Evolutionary conservation across 2,888 invertebrate species (phyloP).

Genomic region (Mayetiola destructor): DNA sequence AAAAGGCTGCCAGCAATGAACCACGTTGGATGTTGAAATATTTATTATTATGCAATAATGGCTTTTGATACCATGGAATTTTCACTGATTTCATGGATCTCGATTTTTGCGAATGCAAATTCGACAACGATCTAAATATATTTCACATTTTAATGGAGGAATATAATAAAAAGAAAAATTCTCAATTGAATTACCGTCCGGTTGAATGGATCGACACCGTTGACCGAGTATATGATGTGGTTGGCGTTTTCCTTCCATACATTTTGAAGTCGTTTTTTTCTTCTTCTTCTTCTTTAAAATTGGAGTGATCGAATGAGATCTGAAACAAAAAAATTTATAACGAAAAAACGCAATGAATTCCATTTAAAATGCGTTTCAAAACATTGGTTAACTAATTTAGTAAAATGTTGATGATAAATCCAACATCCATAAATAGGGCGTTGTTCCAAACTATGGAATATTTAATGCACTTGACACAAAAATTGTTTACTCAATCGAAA

Average conservation of each 20-base stretch:
- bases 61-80: constrained; percentile 77
- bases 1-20: constrained; percentile 59
- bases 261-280: not conserved
- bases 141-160: not conserved
- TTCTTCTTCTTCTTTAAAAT: too few relatives aligned
- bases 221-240: constrained; percentile 36
- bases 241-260: constrained; percentile 2
- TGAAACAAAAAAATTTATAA: too few relatives aligned
- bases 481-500: too few relatives aligned
- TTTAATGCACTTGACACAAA: not conserved
- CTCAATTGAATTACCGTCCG: constrained; percentile 38
- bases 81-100: constrained; percentile 64
- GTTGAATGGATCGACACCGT: constrained; percentile 82
- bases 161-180: not conserved
- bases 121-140: constrained; percentile 54
- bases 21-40: constrained; percentile 74
- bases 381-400: too few relatives aligned
- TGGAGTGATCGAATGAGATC: too few relatives aligned
- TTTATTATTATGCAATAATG: constrained; percentile 64
- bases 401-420: too few relatives aligned
- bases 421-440: too few relatives aligned
- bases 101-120: constrained; percentile 53
- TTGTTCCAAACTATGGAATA: not conserved
- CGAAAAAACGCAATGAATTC: too few relatives aligned
- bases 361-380: too few relatives aligned